phyloP scores from a whole-genome alignment of 1,140 invertebrate genomes.

The Marisa cornuarietis region DNA sequence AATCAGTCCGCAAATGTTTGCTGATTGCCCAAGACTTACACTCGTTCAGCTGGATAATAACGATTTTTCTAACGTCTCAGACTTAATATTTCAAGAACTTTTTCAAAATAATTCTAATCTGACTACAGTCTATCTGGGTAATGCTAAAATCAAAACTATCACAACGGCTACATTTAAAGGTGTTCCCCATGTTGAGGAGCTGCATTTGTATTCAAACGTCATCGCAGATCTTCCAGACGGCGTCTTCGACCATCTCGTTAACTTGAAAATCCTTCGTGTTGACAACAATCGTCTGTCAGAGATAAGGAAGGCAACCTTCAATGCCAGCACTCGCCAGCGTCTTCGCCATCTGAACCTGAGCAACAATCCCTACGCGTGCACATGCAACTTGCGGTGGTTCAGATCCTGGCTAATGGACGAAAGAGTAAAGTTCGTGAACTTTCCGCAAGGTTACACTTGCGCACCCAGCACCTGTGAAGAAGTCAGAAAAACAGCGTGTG shows the following conservation, averaged over 20 bases:
- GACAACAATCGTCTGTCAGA: background rate
- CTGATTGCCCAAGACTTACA: background rate
- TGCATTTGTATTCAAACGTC: background rate
- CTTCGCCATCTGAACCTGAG: background rate
- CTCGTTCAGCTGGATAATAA: background rate
- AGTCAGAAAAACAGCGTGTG: no score
- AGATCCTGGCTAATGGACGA: slow-evolving; percentile 12
- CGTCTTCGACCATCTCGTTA: slow-evolving; percentile 1
- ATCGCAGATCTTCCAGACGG: slow-evolving; percentile 2
- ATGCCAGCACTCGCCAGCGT: background rate
- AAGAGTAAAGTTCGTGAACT: background rate
- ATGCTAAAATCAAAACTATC: background rate
- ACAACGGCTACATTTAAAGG: background rate
- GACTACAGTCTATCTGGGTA: background rate
- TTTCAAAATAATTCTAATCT: background rate
- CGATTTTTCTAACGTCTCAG: background rate
- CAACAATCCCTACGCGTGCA: slow-evolving; percentile 17
- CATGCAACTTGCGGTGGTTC: slow-evolving; percentile 22
- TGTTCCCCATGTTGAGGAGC: background rate
- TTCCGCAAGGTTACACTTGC: slow-evolving; percentile 1
- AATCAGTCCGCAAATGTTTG: background rate
- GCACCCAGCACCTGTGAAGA: no score
- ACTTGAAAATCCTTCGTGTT: background rate
- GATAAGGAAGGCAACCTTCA: slow-evolving; percentile 4
- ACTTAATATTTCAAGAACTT: background rate